Conservation (phyloP, 1,140 invertebrate genomes). For the Alviniconcha marisindica region DNA sequence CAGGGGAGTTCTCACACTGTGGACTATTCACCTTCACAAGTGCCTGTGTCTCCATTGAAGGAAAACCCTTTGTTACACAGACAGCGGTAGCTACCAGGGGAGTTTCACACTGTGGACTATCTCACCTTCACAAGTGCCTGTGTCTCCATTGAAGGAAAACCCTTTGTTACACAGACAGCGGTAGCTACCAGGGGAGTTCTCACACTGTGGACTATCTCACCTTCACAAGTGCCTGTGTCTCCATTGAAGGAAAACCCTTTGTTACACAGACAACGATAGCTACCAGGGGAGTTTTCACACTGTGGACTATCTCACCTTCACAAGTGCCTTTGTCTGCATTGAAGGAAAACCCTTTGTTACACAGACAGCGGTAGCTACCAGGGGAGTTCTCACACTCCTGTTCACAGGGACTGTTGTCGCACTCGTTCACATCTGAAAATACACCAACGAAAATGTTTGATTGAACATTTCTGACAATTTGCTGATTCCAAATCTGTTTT, state of each 20-base stretch:
- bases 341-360: constrained; percentile 1
- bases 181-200: neutral
- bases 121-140: neutral
- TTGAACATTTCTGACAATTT: too few species aligned
- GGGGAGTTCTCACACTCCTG: constrained; percentile 30
- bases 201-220: too few species aligned
- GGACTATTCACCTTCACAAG: neutral
- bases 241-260: too few species aligned
- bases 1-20: too few species aligned
- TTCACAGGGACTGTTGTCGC: constrained; percentile 11
- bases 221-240: too few species aligned
- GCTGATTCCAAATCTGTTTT: neutral
- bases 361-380: constrained; percentile 27
- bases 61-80: too few species aligned
- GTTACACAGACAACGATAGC: neutral
- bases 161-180: constrained; percentile 21
- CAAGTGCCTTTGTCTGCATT: neutral
- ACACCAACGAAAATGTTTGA: neutral
- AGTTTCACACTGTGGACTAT: too few species aligned
- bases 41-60: neutral
- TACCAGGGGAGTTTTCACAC: too few species aligned
- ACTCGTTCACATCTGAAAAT: neutral
- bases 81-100: neutral
- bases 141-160: neutral
- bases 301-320: constrained; percentile 18